These are phyloP conservation scores for Mormoops blainvillei DNA, from an alignment of 2,113 vertebrate genomes.

Conservation along the genomic window DNA sequence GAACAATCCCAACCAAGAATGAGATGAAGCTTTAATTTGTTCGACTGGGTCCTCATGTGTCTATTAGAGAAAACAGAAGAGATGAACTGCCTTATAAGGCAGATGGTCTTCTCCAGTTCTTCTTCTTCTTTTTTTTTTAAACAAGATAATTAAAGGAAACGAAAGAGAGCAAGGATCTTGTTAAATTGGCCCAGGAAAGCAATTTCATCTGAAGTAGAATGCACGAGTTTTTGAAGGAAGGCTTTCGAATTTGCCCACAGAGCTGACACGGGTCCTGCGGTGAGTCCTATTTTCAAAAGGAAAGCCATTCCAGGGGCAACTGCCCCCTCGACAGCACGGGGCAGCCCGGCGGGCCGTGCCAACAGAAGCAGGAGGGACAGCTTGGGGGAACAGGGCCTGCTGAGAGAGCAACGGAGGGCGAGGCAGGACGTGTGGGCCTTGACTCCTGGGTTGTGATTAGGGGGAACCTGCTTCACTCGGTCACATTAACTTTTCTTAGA, in stretches of 20 bases:
- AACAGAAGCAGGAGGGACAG: not conserved
- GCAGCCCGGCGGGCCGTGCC: not conserved
- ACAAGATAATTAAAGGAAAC: constrained; percentile 50
- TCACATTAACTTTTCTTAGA: not conserved
- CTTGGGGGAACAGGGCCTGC: too few relatives aligned
- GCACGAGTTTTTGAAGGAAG: constrained; percentile 15
- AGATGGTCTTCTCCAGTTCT: constrained; percentile 35
- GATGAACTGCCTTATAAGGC: constrained; percentile 41
- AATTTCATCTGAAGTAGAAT: constrained; percentile 13
- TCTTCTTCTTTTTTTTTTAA: not conserved
- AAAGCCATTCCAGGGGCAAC: not conserved
- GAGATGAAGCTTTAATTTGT: constrained; percentile 18
- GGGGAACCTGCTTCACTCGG: not conserved
- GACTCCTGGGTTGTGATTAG: not conserved
- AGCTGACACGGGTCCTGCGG: not conserved
- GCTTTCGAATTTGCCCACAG: constrained; percentile 18
- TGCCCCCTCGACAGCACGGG: fast-evolving
- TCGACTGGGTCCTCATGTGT: not conserved
- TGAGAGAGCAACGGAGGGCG: not conserved
- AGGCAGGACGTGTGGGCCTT: not conserved
- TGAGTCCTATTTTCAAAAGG: not conserved
- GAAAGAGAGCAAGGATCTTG: not conserved
- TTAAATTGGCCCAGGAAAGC: constrained; percentile 63
- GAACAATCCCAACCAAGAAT: constrained; percentile 15
- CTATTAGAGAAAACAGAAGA: constrained; percentile 25